Evolutionary conservation across 2,797 vertebrate genomes (phyloP).

Genomic region (Streptopelia turtur): DNA sequence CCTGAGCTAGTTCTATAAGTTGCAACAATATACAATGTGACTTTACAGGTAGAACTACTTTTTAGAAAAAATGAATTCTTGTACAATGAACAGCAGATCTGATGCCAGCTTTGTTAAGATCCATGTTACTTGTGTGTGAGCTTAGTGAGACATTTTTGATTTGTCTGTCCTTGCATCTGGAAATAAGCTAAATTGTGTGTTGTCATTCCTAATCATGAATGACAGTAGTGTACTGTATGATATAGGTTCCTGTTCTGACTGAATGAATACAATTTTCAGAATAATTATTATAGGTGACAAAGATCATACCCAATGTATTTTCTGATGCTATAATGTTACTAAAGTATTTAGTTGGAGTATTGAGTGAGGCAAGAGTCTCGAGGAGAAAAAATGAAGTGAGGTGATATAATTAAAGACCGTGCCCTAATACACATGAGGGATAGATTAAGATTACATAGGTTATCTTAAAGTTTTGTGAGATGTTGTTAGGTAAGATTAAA

Average conservation of each 20-base stretch:
- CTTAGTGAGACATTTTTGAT: not conserved
- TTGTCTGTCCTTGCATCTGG: not conserved
- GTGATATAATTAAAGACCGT: not conserved
- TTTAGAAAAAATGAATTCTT: not conserved
- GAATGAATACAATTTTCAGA: not conserved
- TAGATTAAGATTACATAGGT: not conserved
- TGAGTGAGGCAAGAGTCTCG: not conserved
- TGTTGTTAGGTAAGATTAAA: not conserved
- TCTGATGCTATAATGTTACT: not conserved
- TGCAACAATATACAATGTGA: not conserved
- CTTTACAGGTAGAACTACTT: not conserved
- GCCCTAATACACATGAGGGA: not conserved
- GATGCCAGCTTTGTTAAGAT: not conserved
- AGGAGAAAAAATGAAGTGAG: not conserved
- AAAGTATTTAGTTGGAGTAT: not conserved
- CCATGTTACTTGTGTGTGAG: not conserved
- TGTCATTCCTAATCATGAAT: not conserved
- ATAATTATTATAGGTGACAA: not conserved
- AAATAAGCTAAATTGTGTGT: not conserved
- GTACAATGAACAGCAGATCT: not conserved
- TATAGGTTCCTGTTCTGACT: not conserved
- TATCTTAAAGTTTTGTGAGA: not conserved
- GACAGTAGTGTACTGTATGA: not conserved
- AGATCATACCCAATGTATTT: not conserved
- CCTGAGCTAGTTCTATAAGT: not conserved